A percentile compares a stretch with the other conserved stretches of the same genome.
Evolutionary conservation across 2,888 invertebrate species (phyloP).

Genomic region (Spodoptera littoralis): DNA sequence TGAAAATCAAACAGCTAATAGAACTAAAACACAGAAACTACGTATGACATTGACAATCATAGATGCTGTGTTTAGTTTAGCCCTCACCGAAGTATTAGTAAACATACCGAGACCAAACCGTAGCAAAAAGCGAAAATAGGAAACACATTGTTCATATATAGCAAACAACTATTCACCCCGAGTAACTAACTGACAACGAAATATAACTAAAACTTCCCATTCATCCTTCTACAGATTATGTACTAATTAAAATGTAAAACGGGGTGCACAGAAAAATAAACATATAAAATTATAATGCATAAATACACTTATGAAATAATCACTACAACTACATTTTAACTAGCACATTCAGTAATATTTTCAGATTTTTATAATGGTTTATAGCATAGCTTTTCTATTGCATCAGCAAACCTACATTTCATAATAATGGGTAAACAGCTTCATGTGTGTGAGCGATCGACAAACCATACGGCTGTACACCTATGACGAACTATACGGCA

Average conservation of each 20-base stretch:
- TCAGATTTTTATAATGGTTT: slow-evolving; percentile 70
- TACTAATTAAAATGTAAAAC: slow-evolving; percentile 83
- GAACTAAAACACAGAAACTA: slow-evolving; percentile 17
- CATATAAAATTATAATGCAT: slow-evolving; percentile 66
- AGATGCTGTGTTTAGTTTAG: slow-evolving; percentile 24
- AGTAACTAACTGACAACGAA: slow-evolving; percentile 47
- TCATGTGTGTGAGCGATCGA: slow-evolving; percentile 41
- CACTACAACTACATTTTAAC: slow-evolving; percentile 82
- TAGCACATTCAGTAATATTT: slow-evolving; percentile 85
- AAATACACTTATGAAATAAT: slow-evolving; percentile 63
- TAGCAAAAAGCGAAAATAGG: slow-evolving; percentile 43
- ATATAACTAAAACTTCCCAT: slow-evolving; percentile 56
- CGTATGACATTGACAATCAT: slow-evolving; percentile 2
- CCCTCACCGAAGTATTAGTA: slow-evolving; percentile 51
- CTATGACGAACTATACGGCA: too few relatives aligned
- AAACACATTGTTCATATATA: slow-evolving; percentile 59
- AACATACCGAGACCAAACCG: slow-evolving; percentile 38
- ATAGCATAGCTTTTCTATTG: slow-evolving; percentile 23
- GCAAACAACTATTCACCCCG: slow-evolving; percentile 69
- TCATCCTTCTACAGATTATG: slow-evolving; percentile 69
- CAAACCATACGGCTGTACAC: slow-evolving; percentile 26
- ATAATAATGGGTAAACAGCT: slow-evolving; percentile 19
- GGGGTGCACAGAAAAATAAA: slow-evolving; percentile 64
- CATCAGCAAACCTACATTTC: slow-evolving; percentile 7
- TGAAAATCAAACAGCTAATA: not conserved